A percentile compares a stretch with the other conserved stretches of the same genome.
These are phyloP conservation scores for Pterois miles DNA, from an alignment of 2,797 vertebrate species.

Conservation along the genomic window DNA sequence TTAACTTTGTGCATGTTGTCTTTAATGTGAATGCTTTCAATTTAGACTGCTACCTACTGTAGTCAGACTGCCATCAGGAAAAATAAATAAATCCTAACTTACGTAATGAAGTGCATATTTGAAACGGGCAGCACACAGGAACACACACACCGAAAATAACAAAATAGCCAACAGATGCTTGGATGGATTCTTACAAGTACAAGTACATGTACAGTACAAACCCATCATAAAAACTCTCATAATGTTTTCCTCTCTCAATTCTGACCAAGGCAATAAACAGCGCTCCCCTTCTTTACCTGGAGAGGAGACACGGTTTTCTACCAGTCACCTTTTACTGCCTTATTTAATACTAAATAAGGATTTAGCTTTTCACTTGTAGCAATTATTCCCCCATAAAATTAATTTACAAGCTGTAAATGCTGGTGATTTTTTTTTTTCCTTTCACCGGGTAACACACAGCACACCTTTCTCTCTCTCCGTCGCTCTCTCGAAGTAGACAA, in stretches of 20 bases:
- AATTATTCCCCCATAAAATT: constrained; percentile 39
- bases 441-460: not conserved
- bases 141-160: constrained; percentile 17
- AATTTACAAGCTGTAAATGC: constrained; percentile 41
- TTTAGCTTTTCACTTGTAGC: constrained; percentile 23
- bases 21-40: not conserved
- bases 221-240: constrained; percentile 32
- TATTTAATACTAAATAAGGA: constrained; percentile 32
- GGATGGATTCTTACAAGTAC: not conserved
- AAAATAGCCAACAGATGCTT: constrained; percentile 33
- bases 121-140: not conserved
- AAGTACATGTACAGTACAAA: not conserved
- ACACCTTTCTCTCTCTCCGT: not conserved
- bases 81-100: not conserved
- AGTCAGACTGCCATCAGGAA: constrained; percentile 3
- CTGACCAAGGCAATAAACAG: constrained; percentile 42
- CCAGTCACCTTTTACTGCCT: constrained; percentile 35
- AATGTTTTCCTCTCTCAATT: constrained; percentile 28
- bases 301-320: constrained; percentile 37
- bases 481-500: constrained; percentile 7
- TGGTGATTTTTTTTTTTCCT: constrained; percentile 11
- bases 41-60: not conserved
- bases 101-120: not conserved
- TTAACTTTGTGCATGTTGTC: not conserved
- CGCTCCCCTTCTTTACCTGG: constrained; percentile 35